Evolutionary conservation across 2,888 invertebrate species (phyloP).

Genomic region (Myopa testacea): DNA sequence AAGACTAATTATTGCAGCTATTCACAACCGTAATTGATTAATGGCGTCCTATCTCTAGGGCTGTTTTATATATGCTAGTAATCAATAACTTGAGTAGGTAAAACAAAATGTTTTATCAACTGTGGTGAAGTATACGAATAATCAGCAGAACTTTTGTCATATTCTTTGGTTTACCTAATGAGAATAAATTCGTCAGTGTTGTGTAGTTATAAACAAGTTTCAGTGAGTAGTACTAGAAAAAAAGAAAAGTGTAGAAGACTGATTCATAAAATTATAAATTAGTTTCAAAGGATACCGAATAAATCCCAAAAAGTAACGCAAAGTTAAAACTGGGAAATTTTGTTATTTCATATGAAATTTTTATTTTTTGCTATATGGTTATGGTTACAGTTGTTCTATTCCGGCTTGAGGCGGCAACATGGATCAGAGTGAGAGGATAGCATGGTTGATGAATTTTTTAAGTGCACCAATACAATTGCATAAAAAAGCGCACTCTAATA

Average conservation of each 20-base stretch:
- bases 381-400: conserved; percentile 48
- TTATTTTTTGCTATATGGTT: neutral
- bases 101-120: conserved; percentile 33
- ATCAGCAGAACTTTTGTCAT: neutral
- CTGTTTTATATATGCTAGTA: conserved; percentile 39
- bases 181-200: too few relatives aligned
- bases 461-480: conserved; percentile 50
- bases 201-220: too few relatives aligned
- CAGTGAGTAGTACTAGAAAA: too few relatives aligned
- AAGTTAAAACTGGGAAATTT: too few relatives aligned
- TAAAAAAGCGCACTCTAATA: conserved; percentile 36
- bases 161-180: neutral
- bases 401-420: conserved; percentile 62
- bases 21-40: conserved; percentile 38
- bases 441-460: conserved; percentile 49
- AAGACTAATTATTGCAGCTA: conserved; percentile 26
- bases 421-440: conserved; percentile 55
- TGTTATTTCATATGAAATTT: too few relatives aligned
- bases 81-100: conserved; percentile 36
- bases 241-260: too few relatives aligned
- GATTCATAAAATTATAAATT: too few relatives aligned
- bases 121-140: conserved; percentile 43
- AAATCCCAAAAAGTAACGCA: neutral
- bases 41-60: conserved; percentile 39
- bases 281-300: too few relatives aligned